phyloP scores from a whole-genome alignment of 2,888 invertebrate genomes.

The Dynastes tityus region DNA sequence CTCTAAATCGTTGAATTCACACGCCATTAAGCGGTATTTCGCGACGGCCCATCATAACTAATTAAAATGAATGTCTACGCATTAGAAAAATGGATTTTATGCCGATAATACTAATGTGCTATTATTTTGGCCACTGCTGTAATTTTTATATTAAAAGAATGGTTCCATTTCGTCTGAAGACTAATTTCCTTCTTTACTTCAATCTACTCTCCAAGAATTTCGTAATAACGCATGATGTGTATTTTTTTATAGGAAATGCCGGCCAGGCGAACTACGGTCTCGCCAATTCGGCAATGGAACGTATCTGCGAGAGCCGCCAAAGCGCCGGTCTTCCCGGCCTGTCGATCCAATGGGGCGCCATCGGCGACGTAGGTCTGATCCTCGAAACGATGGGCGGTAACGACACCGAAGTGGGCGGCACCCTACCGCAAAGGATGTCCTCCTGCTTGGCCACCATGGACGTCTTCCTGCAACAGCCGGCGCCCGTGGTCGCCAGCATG shows the following conservation, averaged over 20 bases:
- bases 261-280: slow-evolving; percentile 98
- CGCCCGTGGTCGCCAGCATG: slow-evolving; percentile 86
- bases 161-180: too few relatives aligned
- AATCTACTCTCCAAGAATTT: too few relatives aligned
- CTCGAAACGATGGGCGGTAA: slow-evolving; percentile 92
- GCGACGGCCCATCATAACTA: too few relatives aligned
- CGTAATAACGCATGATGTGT: not conserved
- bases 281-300: slow-evolving; percentile 98
- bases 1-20: too few relatives aligned
- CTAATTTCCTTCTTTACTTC: too few relatives aligned
- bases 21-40: too few relatives aligned
- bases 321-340: slow-evolving; percentile 86
- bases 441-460: slow-evolving; percentile 94
- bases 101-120: too few relatives aligned
- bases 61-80: too few relatives aligned
- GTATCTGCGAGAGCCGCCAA: slow-evolving; percentile 90
- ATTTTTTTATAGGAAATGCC: slow-evolving; percentile 66
- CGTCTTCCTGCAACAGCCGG: slow-evolving; percentile 90
- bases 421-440: slow-evolving; percentile 95
- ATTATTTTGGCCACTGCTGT: too few relatives aligned
- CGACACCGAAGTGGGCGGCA: slow-evolving; percentile 94
- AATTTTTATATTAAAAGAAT: too few relatives aligned
- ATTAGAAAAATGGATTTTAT: too few relatives aligned
- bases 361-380: slow-evolving; percentile 97
- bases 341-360: slow-evolving; percentile 99